Conservation (phyloP, 1,140 invertebrate species). For the Venturia canescens region DNA sequence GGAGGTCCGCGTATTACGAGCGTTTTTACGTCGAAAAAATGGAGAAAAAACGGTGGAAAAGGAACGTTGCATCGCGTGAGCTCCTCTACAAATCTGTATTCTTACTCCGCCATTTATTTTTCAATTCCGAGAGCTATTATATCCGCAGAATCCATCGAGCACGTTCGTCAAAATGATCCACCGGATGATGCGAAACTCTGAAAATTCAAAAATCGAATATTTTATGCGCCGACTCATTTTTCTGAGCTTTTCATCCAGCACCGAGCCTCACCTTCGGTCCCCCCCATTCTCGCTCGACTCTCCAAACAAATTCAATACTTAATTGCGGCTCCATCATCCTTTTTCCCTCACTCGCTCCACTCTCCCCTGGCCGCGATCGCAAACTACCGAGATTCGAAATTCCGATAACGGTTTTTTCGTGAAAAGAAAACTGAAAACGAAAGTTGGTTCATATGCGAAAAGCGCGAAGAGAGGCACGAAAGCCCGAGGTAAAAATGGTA, state of each 20-base stretch:
- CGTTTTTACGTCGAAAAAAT: not conserved
- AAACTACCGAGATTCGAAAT: not conserved
- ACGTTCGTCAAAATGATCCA: no score
- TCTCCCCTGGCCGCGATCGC: not conserved
- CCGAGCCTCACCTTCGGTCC: no score
- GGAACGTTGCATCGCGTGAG: not conserved
- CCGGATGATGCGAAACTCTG: no score
- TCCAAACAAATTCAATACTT: no score
- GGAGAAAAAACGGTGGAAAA: not conserved
- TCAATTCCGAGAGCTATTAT: no score
- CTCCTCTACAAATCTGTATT: not conserved
- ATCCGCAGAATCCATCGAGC: no score
- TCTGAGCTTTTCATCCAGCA: not conserved
- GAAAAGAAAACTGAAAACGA: not conserved
- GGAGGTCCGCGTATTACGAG: constrained; percentile 56
- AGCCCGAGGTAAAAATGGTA: constrained; percentile 18
- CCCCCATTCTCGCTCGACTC: no score
- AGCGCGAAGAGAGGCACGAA: not conserved
- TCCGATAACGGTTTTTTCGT: not conserved
- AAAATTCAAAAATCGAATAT: constrained; percentile 5
- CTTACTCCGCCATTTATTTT: not conserved
- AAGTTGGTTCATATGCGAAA: not conserved
- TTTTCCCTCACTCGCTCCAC: no score
- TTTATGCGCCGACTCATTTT: not conserved
- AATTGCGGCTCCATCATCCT: no score